These are phyloP conservation scores for Anarsia innoxiella DNA, from an alignment of 2,888 invertebrate genomes.

Conservation along the genomic window DNA sequence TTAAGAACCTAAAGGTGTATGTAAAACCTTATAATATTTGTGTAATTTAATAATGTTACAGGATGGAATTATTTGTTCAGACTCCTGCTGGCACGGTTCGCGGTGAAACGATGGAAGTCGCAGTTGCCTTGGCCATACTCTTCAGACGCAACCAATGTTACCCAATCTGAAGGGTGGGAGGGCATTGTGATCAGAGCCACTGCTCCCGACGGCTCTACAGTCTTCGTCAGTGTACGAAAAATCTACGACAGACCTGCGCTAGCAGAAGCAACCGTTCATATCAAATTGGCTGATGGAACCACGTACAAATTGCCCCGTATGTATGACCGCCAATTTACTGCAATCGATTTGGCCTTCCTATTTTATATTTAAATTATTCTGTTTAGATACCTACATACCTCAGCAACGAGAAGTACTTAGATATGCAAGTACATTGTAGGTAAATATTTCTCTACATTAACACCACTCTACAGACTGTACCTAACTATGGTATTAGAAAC, in stretches of 20 bases:
- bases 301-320: conserved; percentile 47
- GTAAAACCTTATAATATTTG: no score
- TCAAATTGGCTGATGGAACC: conserved; percentile 57
- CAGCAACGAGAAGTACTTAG: no score
- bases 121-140: conserved; percentile 24
- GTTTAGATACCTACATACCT: no score
- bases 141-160: conserved; percentile 36
- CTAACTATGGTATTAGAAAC: no score
- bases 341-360: no score
- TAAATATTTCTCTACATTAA: conserved; percentile 10
- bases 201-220: conserved; percentile 71
- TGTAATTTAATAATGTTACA: no score
- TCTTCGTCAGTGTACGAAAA: conserved; percentile 72
- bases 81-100: conserved; percentile 47
- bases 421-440: no score
- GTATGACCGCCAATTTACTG: no score
- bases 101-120: conserved; percentile 52
- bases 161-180: conserved; percentile 48
- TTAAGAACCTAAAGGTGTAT: no score
- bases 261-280: conserved; percentile 72
- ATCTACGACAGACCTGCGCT: conserved; percentile 52
- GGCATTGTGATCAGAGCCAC: conserved; percentile 65
- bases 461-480: no score
- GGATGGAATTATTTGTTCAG: conserved; percentile 70
- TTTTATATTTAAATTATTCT: no score